Percentiles rank a stretch among this genome's conserved stretches.
Conservation (phyloP, 1,140 invertebrate species). For the Sinonovacula constricta region DNA sequence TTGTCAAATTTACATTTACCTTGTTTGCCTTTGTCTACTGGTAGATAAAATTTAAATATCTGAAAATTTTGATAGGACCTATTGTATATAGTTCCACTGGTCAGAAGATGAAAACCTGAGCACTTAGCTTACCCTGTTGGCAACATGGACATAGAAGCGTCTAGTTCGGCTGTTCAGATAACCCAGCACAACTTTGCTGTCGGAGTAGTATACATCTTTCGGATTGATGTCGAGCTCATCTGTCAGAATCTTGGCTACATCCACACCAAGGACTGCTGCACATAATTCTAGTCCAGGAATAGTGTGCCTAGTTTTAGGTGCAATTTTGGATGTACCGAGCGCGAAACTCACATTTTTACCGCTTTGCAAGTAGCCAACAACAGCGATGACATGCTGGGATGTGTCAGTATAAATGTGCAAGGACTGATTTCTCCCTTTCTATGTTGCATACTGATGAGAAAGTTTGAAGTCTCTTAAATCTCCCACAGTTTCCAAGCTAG, state of each 20-base stretch:
- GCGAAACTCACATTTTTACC: neutral
- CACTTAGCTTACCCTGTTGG: too few relatives aligned
- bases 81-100: too few relatives aligned
- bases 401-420: constrained; percentile 53
- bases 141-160: too few relatives aligned
- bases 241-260: constrained; percentile 11
- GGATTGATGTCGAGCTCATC: constrained; percentile 4
- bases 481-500: constrained; percentile 2
- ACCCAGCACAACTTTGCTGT: constrained; percentile 20
- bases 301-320: constrained; percentile 29
- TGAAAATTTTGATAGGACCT: too few relatives aligned
- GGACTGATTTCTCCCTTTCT: neutral
- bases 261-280: too few relatives aligned
- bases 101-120: too few relatives aligned
- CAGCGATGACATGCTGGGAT: constrained; percentile 40
- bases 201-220: constrained; percentile 11
- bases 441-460: constrained; percentile 20
- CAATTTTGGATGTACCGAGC: constrained; percentile 49
- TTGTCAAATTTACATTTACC: too few relatives aligned
- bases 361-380: constrained; percentile 9
- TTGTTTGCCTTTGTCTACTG: too few relatives aligned
- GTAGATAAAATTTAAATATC: too few relatives aligned
- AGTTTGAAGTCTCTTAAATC: neutral
- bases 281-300: constrained; percentile 38
- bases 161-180: too few relatives aligned